Evolutionary conservation across 2,888 invertebrate genomes (phyloP).

Genomic region (Lissocephala sabroskyi): DNA sequence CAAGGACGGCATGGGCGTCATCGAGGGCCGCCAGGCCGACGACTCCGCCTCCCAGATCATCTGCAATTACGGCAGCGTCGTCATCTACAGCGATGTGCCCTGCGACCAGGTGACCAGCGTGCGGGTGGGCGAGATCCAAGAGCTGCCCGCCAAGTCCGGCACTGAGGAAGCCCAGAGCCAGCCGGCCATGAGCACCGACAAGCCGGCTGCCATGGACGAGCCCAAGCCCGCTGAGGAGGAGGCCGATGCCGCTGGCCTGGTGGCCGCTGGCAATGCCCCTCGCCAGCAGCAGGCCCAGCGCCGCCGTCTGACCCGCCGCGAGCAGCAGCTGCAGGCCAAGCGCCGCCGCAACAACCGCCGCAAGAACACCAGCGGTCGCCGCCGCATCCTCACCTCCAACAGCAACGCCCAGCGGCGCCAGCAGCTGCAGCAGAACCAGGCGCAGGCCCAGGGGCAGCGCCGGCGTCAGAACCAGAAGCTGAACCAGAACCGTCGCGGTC

Average conservation of each 20-base stretch:
- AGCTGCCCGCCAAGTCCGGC: slow-evolving; percentile 3
- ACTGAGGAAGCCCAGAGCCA: background rate
- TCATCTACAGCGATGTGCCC: slow-evolving; percentile 67
- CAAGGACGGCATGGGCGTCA: slow-evolving; percentile 48
- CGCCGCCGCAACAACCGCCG: slow-evolving; percentile 8
- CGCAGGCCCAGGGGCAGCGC: slow-evolving; percentile 13
- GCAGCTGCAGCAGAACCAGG: slow-evolving; percentile 10
- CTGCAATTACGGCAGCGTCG: slow-evolving; percentile 64
- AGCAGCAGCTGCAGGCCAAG: slow-evolving; percentile 1
- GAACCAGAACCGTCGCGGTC: too few relatives aligned
- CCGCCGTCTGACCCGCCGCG: slow-evolving; percentile 13
- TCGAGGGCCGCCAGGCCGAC: slow-evolving; percentile 53
- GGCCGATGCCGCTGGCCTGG: slow-evolving; percentile 4
- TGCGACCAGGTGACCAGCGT: slow-evolving; percentile 56
- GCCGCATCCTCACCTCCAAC: slow-evolving; percentile 11
- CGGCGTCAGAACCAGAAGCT: slow-evolving; percentile 11
- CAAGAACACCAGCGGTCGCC: slow-evolving; percentile 8
- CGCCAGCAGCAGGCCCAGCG: slow-evolving; percentile 11
- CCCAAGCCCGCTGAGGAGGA: background rate
- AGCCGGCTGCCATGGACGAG: background rate
- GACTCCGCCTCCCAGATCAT: slow-evolving; percentile 36
- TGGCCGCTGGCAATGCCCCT: slow-evolving; percentile 1
- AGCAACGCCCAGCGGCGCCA: slow-evolving; percentile 7
- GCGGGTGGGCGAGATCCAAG: slow-evolving; percentile 33
- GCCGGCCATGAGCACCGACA: slow-evolving; percentile 6